A percentile compares a stretch with the other conserved stretches of the same genome.
phyloP scores from a whole-genome alignment of 23 tunicate genomes.

The Aplidium turbinatum region DNA sequence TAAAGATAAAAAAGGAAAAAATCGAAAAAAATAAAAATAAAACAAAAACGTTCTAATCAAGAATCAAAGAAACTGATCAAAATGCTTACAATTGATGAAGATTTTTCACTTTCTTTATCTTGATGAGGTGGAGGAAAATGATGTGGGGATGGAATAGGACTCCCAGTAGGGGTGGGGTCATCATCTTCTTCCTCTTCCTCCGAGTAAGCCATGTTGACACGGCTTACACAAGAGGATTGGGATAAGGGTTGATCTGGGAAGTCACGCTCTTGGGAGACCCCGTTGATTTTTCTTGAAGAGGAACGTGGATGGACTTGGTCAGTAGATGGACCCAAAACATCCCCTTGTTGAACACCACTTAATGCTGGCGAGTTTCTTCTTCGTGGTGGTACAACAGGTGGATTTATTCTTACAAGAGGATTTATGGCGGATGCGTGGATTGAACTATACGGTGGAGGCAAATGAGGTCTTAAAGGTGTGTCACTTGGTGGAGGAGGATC shows the following conservation, averaged over 20 bases:
- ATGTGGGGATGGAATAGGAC: slow-evolving; percentile 37
- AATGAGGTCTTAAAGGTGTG: slow-evolving; percentile 57
- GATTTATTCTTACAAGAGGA: slow-evolving; percentile 42
- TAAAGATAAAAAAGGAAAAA: too few relatives aligned
- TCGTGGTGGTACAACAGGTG: slow-evolving; percentile 95
- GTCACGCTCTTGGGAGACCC: slow-evolving; percentile 29
- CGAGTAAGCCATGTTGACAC: slow-evolving; percentile 10
- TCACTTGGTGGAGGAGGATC: background rate
- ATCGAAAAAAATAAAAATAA: slow-evolving; percentile 10
- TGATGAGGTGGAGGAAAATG: too few relatives aligned
- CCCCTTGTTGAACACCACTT: background rate
- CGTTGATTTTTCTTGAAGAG: slow-evolving; percentile 36
- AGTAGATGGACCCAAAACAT: slow-evolving; percentile 60
- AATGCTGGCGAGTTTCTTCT: slow-evolving; percentile 71
- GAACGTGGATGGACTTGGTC: slow-evolving; percentile 66
- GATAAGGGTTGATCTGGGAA: slow-evolving; percentile 18
- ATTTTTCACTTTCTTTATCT: too few relatives aligned
- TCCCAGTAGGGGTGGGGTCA: slow-evolving; percentile 69
- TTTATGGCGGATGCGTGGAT: background rate
- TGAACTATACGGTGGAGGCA: slow-evolving; percentile 46
- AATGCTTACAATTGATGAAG: too few relatives aligned
- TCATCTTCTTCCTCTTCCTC: slow-evolving; percentile 28
- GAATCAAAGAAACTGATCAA: background rate
- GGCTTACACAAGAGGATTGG: slow-evolving; percentile 28
- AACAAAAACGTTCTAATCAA: background rate